phyloP scores from a whole-genome alignment of 2,113 vertebrate genomes.

The Tupaia chinensis region DNA sequence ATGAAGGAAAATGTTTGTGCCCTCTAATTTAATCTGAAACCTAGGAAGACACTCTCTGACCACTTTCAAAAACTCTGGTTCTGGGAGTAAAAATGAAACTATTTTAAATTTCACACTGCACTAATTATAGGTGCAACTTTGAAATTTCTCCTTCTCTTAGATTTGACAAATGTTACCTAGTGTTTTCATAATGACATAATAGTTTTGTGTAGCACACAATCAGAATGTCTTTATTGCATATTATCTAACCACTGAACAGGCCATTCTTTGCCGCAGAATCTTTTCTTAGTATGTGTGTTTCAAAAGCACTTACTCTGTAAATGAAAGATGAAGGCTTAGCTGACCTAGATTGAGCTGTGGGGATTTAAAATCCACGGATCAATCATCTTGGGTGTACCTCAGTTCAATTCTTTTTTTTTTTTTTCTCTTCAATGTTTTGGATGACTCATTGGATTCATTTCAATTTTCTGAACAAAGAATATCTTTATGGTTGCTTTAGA shows the following conservation, averaged over 20 bases:
- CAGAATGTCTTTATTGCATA: slow-evolving; percentile 74
- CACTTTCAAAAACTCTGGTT: slow-evolving; percentile 68
- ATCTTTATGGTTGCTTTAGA: slow-evolving; percentile 39
- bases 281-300: slow-evolving; percentile 79
- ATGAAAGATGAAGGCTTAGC: slow-evolving; percentile 75
- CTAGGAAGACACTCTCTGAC: slow-evolving; percentile 59
- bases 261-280: slow-evolving; percentile 72
- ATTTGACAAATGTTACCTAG: slow-evolving; percentile 78
- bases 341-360: slow-evolving; percentile 63
- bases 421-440: slow-evolving; percentile 34
- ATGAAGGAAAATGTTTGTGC: background rate
- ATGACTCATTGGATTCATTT: slow-evolving; percentile 56
- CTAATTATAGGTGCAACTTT: slow-evolving; percentile 77
- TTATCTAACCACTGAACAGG: slow-evolving; percentile 69
- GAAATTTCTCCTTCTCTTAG: slow-evolving; percentile 63
- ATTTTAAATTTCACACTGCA: slow-evolving; percentile 73
- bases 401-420: slow-evolving; percentile 31
- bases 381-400: slow-evolving; percentile 59
- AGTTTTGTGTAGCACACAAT: slow-evolving; percentile 75
- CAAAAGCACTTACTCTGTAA: slow-evolving; percentile 76
- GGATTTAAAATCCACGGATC: slow-evolving; percentile 63
- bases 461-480: slow-evolving; percentile 51
- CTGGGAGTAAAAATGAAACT: slow-evolving; percentile 74
- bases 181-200: slow-evolving; percentile 78
- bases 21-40: slow-evolving; percentile 72